phyloP scores from a whole-genome alignment of 2,888 invertebrate genomes.

The Callinectes sapidus region DNA sequence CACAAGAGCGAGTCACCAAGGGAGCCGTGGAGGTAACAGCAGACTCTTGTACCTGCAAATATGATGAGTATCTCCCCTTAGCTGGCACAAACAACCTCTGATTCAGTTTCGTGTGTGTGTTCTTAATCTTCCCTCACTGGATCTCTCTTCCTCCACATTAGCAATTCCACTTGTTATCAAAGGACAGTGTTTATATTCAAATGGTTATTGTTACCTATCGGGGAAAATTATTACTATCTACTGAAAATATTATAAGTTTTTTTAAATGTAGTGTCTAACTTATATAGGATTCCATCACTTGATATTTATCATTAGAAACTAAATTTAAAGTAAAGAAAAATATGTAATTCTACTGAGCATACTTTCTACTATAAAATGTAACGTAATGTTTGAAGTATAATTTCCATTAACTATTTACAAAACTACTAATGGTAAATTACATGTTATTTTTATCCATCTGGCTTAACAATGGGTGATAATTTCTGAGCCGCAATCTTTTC shows the following conservation, averaged over 20 bases:
- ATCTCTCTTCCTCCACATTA: background rate
- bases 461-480: no score
- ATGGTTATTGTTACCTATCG: no score
- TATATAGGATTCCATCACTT: background rate
- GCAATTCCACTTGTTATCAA: no score
- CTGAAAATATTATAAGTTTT: no score
- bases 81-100: background rate
- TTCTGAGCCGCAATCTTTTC: no score
- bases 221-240: no score
- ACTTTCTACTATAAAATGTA: no score
- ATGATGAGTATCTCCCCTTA: background rate
- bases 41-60: background rate
- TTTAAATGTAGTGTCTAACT: background rate
- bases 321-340: no score
- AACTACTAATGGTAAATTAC: background rate
- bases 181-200: no score
- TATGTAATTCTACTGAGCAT: no score
- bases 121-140: background rate
- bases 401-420: background rate
- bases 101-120: background rate
- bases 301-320: background rate
- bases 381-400: no score
- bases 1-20: background rate
- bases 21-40: background rate
- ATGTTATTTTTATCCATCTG: background rate